Percentiles rank a stretch among this genome's conserved stretches.
Conservation (phyloP, 2,888 invertebrate species). For the Blera fallax region DNA sequence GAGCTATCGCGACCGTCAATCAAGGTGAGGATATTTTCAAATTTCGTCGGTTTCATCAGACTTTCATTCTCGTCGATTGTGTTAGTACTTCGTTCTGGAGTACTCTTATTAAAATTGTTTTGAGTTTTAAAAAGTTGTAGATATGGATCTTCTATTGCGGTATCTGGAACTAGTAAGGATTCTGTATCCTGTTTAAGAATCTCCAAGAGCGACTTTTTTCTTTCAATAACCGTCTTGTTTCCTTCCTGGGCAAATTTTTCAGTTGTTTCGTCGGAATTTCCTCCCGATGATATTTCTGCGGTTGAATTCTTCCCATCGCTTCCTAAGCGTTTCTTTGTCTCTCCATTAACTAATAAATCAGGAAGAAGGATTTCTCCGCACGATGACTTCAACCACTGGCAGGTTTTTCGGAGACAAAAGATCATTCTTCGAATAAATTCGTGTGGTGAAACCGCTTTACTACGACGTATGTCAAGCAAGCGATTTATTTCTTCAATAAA, state of each 20-base stretch:
- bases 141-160: neutral
- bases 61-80: neutral
- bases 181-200: slow-evolving; percentile 30
- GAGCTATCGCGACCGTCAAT: slow-evolving; percentile 14
- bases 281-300: slow-evolving; percentile 67
- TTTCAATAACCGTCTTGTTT: slow-evolving; percentile 55
- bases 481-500: slow-evolving; percentile 79
- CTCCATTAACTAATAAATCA: slow-evolving; percentile 73
- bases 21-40: slow-evolving; percentile 50
- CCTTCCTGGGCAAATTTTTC: slow-evolving; percentile 50
- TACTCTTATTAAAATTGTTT: slow-evolving; percentile 35
- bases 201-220: slow-evolving; percentile 30
- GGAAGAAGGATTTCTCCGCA: slow-evolving; percentile 78
- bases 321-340: slow-evolving; percentile 62
- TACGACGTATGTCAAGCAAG: slow-evolving; percentile 77
- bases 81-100: slow-evolving; percentile 28
- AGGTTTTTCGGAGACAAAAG: slow-evolving; percentile 79
- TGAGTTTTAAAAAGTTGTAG: slow-evolving; percentile 17
- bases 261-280: slow-evolving; percentile 59
- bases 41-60: slow-evolving; percentile 31
- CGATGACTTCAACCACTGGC: slow-evolving; percentile 79
- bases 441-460: slow-evolving; percentile 80
- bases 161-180: neutral
- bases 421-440: slow-evolving; percentile 81
- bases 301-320: slow-evolving; percentile 70